These are phyloP conservation scores for Hirudinaria manillensis DNA, from an alignment of 2,888 invertebrate genomes.

Conservation along the genomic window DNA sequence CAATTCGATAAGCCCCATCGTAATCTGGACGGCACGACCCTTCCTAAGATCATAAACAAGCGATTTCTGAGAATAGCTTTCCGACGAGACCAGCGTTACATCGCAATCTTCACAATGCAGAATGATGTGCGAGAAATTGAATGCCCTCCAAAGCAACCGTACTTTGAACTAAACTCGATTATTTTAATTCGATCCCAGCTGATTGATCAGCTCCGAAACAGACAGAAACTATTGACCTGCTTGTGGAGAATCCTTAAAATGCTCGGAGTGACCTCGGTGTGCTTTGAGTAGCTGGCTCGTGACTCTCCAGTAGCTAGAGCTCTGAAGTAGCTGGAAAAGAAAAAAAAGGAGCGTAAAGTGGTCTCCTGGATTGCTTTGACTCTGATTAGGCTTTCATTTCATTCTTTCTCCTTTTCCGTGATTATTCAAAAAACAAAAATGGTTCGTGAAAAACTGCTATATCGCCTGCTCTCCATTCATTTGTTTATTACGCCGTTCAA, in stretches of 20 bases:
- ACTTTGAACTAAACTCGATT: neutral
- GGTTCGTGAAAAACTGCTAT: neutral
- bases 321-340: conserved; percentile 60
- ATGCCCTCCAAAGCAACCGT: neutral
- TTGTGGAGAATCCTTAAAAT: conserved; percentile 70
- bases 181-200: too few species aligned
- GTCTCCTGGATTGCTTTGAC: too few species aligned
- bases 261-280: conserved; percentile 72
- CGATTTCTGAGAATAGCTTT: too few species aligned
- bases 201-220: too few species aligned
- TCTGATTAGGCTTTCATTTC: neutral
- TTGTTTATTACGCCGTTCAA: neutral
- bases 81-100: too few species aligned
- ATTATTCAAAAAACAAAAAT: neutral
- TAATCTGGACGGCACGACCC: too few species aligned
- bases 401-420: neutral
- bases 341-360: neutral
- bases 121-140: too few species aligned
- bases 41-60: too few species aligned
- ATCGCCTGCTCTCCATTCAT: neutral
- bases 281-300: conserved; percentile 59
- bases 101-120: too few species aligned
- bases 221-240: conserved; percentile 59
- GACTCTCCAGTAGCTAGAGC: conserved; percentile 70
- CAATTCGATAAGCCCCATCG: too few species aligned